Percentiles rank a stretch among this genome's conserved stretches.
Evolutionary conservation across 2,888 invertebrate genomes (phyloP).

Genomic region (Meandrusa payeni): DNA sequence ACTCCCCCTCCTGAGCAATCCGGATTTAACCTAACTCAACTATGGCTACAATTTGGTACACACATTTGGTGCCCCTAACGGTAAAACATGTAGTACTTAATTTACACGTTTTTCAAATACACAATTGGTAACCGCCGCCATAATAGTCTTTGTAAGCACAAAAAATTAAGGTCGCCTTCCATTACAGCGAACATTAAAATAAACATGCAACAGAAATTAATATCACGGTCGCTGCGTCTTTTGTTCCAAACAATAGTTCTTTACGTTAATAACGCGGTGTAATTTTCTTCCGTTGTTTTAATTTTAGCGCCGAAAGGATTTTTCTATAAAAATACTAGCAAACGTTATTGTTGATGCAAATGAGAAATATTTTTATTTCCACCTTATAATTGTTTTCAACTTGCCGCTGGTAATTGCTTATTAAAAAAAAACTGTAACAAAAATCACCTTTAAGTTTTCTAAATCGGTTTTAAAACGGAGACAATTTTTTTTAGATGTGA

Average conservation of each 20-base stretch:
- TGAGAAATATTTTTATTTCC: conserved; percentile 13
- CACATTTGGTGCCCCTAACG: too few relatives aligned
- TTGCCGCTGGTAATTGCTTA: too few relatives aligned
- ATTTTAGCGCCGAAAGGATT: conserved; percentile 20
- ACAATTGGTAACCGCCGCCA: too few relatives aligned
- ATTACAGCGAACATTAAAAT: conserved; percentile 23
- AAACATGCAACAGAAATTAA: conserved; percentile 24
- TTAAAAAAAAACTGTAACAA: too few relatives aligned
- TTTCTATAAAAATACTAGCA: conserved; percentile 19
- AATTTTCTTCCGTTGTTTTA: conserved; percentile 25
- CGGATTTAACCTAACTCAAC: too few relatives aligned
- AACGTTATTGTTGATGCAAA: conserved; percentile 7
- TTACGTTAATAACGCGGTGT: conserved; percentile 25
- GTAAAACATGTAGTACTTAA: too few relatives aligned
- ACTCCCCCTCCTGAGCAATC: too few relatives aligned
- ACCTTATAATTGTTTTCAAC: conserved; percentile 14
- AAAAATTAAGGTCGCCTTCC: conserved; percentile 23
- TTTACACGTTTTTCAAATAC: too few relatives aligned
- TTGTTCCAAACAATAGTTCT: conserved; percentile 26
- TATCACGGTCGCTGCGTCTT: conserved; percentile 24
- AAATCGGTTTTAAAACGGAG: too few relatives aligned
- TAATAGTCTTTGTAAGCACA: background rate
- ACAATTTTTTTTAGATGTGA: too few relatives aligned
- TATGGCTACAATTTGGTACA: too few relatives aligned
- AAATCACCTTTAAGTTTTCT: too few relatives aligned